Base-by-base conservation (phyloP, 2,797 vertebrate genomes). In the Brachyrhaphis roseni region DNA sequence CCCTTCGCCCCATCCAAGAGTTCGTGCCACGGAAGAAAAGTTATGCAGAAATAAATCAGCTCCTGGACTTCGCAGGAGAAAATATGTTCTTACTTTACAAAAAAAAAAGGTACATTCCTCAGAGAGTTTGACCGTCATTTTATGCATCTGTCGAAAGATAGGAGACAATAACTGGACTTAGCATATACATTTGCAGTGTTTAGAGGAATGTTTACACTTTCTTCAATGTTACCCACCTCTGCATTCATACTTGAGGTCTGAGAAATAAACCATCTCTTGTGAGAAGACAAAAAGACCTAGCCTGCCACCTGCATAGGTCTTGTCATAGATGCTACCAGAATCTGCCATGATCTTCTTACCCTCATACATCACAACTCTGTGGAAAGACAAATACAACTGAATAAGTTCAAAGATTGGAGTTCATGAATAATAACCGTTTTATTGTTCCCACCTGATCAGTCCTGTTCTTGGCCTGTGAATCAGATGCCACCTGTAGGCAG, bases 251-350 rank as follows among this genome's bases (percentile, higher is more conserved):
- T 99, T 99, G 93, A 99, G 96, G 95, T 99, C 98, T 49, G 98
- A 99, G 94, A 99, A 99, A 95, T 99, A 99, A 84, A 98, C 98
- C 98, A 99, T 98, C 96, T 99, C 98, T 96, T 99, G 98, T 78
- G 98, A 99, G 94, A 99, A 99, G 90, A 99, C 98, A 87, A 99
- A 99, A 74, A 99, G 91, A 88, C 98, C 98, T 88, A 99, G 94
- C 81, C 98, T 96, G 77, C 98, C 98, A 2, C 98, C 98, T 36
- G 98, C 98, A 6, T 99, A 99, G 3, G 97, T 99, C 95, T 98
- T 99, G 90, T 99, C 98, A 0, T 99, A 99, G 93, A 99, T 97
- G 89, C 96, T 97, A 75, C 98, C 98, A 11, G 98, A 97, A 90
- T 99, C 98, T 39, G 98, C 98, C 98, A 99, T 99, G 82, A 99